Base-by-base conservation (phyloP, 2,113 vertebrate species). In the Hippopotamus amphibius region DNA sequence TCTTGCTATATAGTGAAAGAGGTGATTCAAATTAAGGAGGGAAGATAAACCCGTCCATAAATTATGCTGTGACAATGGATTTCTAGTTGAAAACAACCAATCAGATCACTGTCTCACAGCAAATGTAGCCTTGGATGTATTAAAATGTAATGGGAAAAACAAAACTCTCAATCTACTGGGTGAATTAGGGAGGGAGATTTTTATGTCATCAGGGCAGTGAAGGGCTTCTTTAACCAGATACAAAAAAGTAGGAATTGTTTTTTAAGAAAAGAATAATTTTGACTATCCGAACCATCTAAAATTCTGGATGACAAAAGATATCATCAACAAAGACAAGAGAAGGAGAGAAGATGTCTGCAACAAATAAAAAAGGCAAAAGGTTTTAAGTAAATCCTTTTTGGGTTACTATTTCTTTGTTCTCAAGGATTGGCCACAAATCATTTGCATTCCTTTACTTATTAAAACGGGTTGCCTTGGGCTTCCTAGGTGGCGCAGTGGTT, bases 301-400 rank as follows among this genome's bases (percentile, higher is more conserved):
- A 77, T 96, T 82, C 79, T 55, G 43, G 92, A 63, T 85, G 53
- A 89, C 30, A 80, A 87, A 53, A 53, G 17, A 53, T 76, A 48
- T 30, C 65, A 66, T n/a, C 7, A 17, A 46, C 16, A 76, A 50
- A 76, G 72, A 76, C 8, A 28, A 76, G 72, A 30, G 48, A 26
- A 76, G 26, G 33, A 79, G 48, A 57, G 46, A 93, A 69, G 33
- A 80, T 72, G 57, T 80, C 55, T 50, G 24, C 30, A 84, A 74
- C 30, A 65, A 80, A 89, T 68, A 85, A 37, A 65, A 74, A 76
- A 85, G 43, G 41, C 33, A 26, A 76, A 86, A 90, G 2, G 30
- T 71, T 71, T 90, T 24, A 26, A 69, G 37, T 76, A 82, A 82
- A 53, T 90, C 12, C 53, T 88, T 55, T 53, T 84, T 53, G 33